Base-by-base conservation (phyloP, 2,113 vertebrate genomes). In the Meriones unguiculatus region DNA sequence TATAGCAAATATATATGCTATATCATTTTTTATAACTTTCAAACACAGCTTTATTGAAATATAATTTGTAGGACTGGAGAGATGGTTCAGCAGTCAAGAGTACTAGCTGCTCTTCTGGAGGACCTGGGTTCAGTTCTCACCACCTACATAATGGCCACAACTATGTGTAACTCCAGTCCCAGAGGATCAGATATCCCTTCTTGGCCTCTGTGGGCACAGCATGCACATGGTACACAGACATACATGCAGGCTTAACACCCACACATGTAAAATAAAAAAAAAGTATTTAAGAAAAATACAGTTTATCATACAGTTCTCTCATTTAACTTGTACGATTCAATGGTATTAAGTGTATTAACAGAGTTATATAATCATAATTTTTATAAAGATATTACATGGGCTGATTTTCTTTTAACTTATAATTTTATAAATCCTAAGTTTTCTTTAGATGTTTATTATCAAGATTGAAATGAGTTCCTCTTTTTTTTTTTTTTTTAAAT, bases 401-500 rank as follows among this genome's bases (percentile, higher is more conserved):
- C 64, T 87, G 25, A 70, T 86, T 95, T 96, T 93, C 77, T 59
- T 59, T 93, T 87, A 97, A 94, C 2, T 94, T 6, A 85, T 35
- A 41, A 73, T 78, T 91, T 87, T 90, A 80, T 89, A 94, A 94
- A 90, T 72, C 24, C 5, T 41, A 65, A 89, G 2, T 52, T 96
- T 95, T 92, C 89, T 59, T 93, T 92, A 89, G 76, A 90, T 87
- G 91, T 92, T 93, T 92, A 90, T 24, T 32, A 57, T 93, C 18
- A 92, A 13, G 22, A 81, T 90, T 94, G 6, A 67, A 84, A 90
- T 88, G 7, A 84, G 4, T 94, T 95, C 35, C 85, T 96, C 46
- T 46, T 46, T 46, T 46, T 46, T 46, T 46, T 91, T 64, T 95
- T 93, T 90, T 70, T 7, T 8, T n/a, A n/a, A 73, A 69, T 91